These are phyloP conservation scores for Caenorhabditis angaria DNA, from an alignment of 2,888 invertebrate genomes.

Conservation along the genomic window DNA sequence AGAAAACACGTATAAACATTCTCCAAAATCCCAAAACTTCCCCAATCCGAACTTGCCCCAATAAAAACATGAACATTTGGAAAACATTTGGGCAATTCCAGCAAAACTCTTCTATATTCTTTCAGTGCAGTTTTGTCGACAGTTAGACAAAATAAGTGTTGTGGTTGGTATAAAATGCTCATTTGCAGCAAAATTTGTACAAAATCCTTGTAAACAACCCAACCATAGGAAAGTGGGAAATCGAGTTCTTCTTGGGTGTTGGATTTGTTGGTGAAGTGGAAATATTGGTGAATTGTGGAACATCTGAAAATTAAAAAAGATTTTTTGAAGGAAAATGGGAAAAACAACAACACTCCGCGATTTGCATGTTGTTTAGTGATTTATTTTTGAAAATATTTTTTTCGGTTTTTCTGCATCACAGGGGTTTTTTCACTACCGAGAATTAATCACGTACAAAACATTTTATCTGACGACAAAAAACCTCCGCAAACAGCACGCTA, in stretches of 20 bases:
- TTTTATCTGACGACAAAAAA: too few relatives aligned
- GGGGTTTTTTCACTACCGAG: not conserved
- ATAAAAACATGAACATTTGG: constrained; percentile 43
- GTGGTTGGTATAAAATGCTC: constrained; percentile 46
- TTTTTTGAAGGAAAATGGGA: not conserved
- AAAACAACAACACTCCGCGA: too few relatives aligned
- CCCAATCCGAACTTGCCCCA: constrained; percentile 38
- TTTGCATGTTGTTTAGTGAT: too few relatives aligned
- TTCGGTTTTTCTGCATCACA: not conserved
- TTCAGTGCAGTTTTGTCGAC: constrained; percentile 27
- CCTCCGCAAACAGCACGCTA: too few relatives aligned
- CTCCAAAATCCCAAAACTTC: constrained; percentile 35
- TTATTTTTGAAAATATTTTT: not conserved
- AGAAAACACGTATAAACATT: constrained; percentile 42
- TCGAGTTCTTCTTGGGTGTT: constrained; percentile 36
- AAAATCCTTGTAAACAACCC: constrained; percentile 46
- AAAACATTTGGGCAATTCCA: constrained; percentile 30
- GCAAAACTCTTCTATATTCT: constrained; percentile 15
- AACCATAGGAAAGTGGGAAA: constrained; percentile 47
- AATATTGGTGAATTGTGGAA: constrained; percentile 30
- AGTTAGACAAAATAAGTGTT: constrained; percentile 46
- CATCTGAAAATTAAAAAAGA: constrained; percentile 27
- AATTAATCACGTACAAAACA: too few relatives aligned
- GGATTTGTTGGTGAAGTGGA: constrained; percentile 24
- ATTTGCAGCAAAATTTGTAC: constrained; percentile 41